Conservation (phyloP, 2,888 invertebrate genomes). For the Macrophya alboannulata region DNA sequence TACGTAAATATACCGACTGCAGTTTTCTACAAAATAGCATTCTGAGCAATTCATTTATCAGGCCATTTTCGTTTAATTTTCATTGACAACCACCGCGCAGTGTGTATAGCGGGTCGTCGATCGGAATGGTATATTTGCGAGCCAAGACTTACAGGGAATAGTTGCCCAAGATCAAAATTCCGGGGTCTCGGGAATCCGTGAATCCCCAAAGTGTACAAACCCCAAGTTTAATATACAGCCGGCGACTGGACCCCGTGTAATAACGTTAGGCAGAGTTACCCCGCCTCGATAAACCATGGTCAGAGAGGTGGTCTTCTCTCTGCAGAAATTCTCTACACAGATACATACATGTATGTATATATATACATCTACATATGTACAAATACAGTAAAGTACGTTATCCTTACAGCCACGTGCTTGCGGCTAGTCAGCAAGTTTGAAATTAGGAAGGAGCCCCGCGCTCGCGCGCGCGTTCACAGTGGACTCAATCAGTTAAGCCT, state of each 20-base stretch:
- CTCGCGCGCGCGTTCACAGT: not conserved
- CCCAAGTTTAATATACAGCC: constrained; percentile 53
- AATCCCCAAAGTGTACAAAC: constrained; percentile 50
- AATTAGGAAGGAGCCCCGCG: constrained; percentile 30
- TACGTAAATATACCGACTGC: not conserved
- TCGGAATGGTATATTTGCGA: constrained; percentile 18
- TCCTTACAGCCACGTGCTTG: constrained; percentile 32
- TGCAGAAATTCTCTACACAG: constrained; percentile 8
- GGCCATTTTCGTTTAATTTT: not conserved
- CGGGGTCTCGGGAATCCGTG: constrained; percentile 22
- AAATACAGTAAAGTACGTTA: constrained; percentile 33
- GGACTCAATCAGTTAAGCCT: constrained; percentile 52
- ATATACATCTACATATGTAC: constrained; percentile 2
- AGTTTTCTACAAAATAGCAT: not conserved
- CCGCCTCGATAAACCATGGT: constrained; percentile 35
- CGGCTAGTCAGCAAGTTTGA: constrained; percentile 53
- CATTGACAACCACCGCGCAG: not conserved
- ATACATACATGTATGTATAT: not conserved
- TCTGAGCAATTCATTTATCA: not conserved
- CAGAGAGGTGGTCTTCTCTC: constrained; percentile 19
- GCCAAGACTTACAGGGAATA: constrained; percentile 26
- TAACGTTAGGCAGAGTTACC: constrained; percentile 46
- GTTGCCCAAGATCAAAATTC: constrained; percentile 39
- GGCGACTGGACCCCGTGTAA: constrained; percentile 44
- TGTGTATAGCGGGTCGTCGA: not conserved